These are phyloP conservation scores for Lethenteron reissneri DNA, from an alignment of 2,113 vertebrate genomes.

Conservation along the genomic window DNA sequence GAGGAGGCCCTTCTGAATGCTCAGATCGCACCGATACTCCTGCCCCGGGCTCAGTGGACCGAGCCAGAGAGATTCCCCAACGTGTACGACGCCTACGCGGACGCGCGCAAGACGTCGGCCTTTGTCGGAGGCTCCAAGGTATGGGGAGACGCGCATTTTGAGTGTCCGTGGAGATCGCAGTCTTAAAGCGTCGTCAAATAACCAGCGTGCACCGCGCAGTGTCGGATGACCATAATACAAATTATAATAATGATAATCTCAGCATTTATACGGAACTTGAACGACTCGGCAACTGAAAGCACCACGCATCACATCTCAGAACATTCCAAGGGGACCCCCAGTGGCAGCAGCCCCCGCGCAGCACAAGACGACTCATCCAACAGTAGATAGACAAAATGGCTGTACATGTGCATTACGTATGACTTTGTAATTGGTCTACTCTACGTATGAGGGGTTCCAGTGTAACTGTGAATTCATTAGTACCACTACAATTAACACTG, in stretches of 20 bases:
- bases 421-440: too few relatives aligned
- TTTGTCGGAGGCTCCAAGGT: conserved; percentile 89
- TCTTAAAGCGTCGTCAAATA: conserved; percentile 5
- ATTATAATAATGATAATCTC: neutral
- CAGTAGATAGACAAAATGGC: too few relatives aligned
- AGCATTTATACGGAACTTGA: neutral
- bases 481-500: neutral
- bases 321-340: neutral
- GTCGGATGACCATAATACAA: neutral
- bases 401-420: too few relatives aligned
- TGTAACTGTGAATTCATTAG: neutral
- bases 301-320: neutral
- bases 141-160: conserved; percentile 13
- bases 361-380: too few relatives aligned
- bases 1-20: conserved; percentile 62
- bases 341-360: too few relatives aligned
- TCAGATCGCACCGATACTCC: conserved; percentile 28
- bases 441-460: too few relatives aligned
- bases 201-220: neutral
- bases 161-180: conserved; percentile 9
- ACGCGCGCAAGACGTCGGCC: conserved; percentile 58
- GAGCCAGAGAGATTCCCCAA: conserved; percentile 52
- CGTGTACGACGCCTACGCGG: conserved; percentile 66
- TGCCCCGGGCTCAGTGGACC: conserved; percentile 39
- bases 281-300: conserved; percentile 4